These are phyloP conservation scores for Dicyrtoma fusca DNA, from an alignment of 2,888 invertebrate species.

Conservation along the genomic window DNA sequence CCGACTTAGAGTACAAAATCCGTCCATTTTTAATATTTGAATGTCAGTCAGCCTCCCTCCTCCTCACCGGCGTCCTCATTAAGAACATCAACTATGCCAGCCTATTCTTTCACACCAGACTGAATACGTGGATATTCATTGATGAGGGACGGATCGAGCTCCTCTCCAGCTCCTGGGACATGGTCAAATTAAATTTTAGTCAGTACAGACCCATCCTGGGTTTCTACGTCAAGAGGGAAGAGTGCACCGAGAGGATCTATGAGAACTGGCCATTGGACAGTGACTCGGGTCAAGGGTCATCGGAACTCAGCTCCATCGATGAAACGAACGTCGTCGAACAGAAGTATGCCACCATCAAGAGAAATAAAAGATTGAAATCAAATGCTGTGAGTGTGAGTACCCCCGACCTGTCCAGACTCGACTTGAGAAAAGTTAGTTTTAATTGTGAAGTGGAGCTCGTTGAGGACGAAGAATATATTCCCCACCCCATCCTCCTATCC, in stretches of 20 bases:
- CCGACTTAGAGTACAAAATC: constrained; percentile 44
- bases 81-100: constrained; percentile 43
- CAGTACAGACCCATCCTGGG: constrained; percentile 42
- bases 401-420: constrained; percentile 29
- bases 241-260: constrained; percentile 45
- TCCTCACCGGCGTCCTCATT: constrained; percentile 32
- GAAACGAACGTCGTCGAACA: constrained; percentile 31
- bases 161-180: constrained; percentile 43
- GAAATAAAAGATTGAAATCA: constrained; percentile 35
- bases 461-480: constrained; percentile 55
- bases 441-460: constrained; percentile 55
- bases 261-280: constrained; percentile 56
- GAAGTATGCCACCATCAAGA: constrained; percentile 51
- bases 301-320: constrained; percentile 38
- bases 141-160: constrained; percentile 49
- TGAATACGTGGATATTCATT: constrained; percentile 54
- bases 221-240: constrained; percentile 49
- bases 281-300: constrained; percentile 51
- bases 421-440: constrained; percentile 52
- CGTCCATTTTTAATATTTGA: constrained; percentile 54
- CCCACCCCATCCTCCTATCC: constrained; percentile 54
- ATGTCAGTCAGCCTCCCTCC: constrained; percentile 44
- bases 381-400: constrained; percentile 33
- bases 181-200: constrained; percentile 36
- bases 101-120: constrained; percentile 52